Conservation (phyloP, 2,888 invertebrate species). For the Calameuta idolon region DNA sequence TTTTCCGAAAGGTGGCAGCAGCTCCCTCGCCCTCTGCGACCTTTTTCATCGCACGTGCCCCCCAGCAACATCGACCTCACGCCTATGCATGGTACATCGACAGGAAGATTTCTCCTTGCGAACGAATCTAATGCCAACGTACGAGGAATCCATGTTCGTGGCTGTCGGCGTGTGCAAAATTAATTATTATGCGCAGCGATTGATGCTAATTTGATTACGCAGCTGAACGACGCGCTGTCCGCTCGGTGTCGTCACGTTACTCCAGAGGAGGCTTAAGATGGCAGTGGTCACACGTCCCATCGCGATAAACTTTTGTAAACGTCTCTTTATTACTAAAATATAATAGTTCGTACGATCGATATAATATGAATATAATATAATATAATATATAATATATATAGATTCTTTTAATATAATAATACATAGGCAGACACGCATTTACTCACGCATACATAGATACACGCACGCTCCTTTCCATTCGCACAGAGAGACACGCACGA, state of each 20-base stretch:
- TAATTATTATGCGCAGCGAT: not conserved
- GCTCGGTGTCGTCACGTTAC: not conserved
- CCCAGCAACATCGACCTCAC: not conserved
- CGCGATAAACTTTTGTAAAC: constrained; percentile 16
- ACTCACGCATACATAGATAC: not conserved
- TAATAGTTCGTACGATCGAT: constrained; percentile 23
- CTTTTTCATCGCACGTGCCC: too few relatives aligned
- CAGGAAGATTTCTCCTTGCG: not conserved
- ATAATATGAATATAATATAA: constrained; percentile 23
- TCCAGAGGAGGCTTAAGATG: not conserved
- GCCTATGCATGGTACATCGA: not conserved
- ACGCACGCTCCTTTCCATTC: constrained; percentile 16
- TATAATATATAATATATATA: constrained; percentile 11
- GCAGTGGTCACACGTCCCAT: not conserved
- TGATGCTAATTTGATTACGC: not conserved
- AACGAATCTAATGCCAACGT: not conserved
- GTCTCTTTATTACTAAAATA: constrained; percentile 36
- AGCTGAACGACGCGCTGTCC: not conserved
- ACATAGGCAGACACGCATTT: not conserved
- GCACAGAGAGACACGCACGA: not conserved
- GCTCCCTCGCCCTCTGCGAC: not conserved
- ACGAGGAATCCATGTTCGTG: accelerated
- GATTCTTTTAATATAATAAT: constrained; percentile 12
- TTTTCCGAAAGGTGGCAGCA: not conserved
- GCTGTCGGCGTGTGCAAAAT: not conserved